Evolutionary conservation across 2,888 invertebrate species (phyloP).

Genomic region (Proisotoma minuta): DNA sequence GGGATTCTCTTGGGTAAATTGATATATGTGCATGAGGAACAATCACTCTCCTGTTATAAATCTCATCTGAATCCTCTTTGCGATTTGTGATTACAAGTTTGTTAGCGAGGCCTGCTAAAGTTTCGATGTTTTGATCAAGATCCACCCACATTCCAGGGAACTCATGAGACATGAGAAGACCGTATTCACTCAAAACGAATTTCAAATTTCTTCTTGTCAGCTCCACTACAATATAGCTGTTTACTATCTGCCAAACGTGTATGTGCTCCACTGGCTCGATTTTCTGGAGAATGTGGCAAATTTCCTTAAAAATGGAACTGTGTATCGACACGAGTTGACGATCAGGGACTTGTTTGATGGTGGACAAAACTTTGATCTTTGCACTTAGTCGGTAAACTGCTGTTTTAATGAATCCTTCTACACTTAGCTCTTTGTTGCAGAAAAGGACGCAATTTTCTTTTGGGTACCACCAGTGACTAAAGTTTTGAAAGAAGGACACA

Average conservation of each 20-base stretch:
- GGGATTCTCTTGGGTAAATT: neutral
- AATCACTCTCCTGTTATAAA: neutral
- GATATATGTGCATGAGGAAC: neutral
- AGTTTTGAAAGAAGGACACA: constrained; percentile 13
- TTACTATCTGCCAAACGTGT: neutral
- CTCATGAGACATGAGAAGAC: neutral
- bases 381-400: neutral
- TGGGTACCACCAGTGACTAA: constrained; percentile 25
- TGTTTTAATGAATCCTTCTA: neutral
- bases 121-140: neutral
- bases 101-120: neutral
- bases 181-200: neutral
- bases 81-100: neutral
- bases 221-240: neutral
- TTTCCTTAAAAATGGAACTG: neutral
- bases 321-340: neutral
- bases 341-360: neutral
- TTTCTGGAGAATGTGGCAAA: neutral
- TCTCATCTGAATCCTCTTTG: too few relatives aligned
- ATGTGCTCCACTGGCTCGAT: neutral
- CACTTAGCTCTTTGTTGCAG: neutral
- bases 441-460: neutral
- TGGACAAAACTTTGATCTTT: neutral
- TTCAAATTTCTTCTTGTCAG: neutral
- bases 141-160: neutral